A percentile compares a stretch with the other conserved stretches of the same genome.
These are phyloP conservation scores for Python bivittatus DNA, from an alignment of 2,113 vertebrate genomes.

Conservation along the genomic window DNA sequence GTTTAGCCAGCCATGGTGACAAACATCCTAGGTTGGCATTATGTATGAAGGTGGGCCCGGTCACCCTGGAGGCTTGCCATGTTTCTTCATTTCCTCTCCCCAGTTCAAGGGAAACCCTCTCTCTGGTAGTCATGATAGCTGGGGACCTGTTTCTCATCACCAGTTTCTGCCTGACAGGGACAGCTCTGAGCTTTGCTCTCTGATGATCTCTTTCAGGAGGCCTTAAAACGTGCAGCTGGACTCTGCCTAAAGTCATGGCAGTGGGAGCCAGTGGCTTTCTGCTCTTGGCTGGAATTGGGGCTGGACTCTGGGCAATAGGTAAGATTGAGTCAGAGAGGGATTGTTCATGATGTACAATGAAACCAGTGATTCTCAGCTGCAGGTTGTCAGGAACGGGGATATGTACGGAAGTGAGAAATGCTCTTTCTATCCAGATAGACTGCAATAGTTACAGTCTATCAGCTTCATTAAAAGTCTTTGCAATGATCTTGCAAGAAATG, in stretches of 20 bases:
- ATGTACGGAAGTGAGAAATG: not conserved
- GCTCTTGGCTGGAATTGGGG: slow-evolving; percentile 61
- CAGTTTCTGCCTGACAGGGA: not conserved
- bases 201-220: slow-evolving; percentile 57
- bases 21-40: not conserved
- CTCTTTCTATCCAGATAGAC: not conserved
- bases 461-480: not conserved
- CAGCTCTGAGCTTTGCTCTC: not conserved
- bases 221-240: slow-evolving; percentile 45
- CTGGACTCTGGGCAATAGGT: slow-evolving; percentile 64
- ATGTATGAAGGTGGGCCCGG: not conserved
- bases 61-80: too few relatives aligned
- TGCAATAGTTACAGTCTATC: not conserved
- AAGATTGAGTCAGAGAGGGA: slow-evolving; percentile 19
- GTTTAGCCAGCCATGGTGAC: too few relatives aligned
- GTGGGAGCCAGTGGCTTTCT: slow-evolving; percentile 48
- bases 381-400: not conserved
- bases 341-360: not conserved
- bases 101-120: not conserved
- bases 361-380: not conserved
- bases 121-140: not conserved
- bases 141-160: too few relatives aligned
- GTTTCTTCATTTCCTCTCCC: not conserved
- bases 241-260: slow-evolving; percentile 58
- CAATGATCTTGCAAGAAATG: not conserved